phyloP scores from a whole-genome alignment of 2,797 vertebrate genomes.

The Sebastes vulpes region DNA sequence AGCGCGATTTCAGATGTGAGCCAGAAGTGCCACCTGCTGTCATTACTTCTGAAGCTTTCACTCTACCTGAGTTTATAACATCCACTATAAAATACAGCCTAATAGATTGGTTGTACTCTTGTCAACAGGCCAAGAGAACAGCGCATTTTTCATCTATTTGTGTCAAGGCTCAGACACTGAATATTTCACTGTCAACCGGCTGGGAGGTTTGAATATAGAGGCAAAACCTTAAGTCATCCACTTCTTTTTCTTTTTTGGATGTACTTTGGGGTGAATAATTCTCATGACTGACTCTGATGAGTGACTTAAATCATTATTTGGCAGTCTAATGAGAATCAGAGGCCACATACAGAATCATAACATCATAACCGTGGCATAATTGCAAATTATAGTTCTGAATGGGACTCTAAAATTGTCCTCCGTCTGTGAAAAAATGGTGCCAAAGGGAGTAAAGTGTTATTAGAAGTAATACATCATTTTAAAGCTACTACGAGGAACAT shows the following conservation, averaged over 20 bases:
- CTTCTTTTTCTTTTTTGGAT: slow-evolving; percentile 2
- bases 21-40: not conserved
- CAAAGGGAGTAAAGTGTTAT: slow-evolving; percentile 46
- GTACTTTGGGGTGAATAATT: slow-evolving; percentile 54
- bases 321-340: slow-evolving; percentile 40
- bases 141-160: slow-evolving; percentile 4
- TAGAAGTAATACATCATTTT: slow-evolving; percentile 29
- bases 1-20: slow-evolving; percentile 2
- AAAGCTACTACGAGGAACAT: not conserved
- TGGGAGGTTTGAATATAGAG: slow-evolving; percentile 21
- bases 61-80: slow-evolving; percentile 8
- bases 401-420: slow-evolving; percentile 54
- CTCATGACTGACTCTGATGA: slow-evolving; percentile 55
- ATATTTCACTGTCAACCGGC: slow-evolving; percentile 10
- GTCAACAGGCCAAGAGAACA: slow-evolving; percentile 3
- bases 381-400: slow-evolving; percentile 65
- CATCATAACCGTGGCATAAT: slow-evolving; percentile 65
- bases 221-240: slow-evolving; percentile 9
- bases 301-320: slow-evolving; percentile 68
- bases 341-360: slow-evolving; percentile 63
- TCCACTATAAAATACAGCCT: slow-evolving; percentile 16
- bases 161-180: slow-evolving; percentile 5
- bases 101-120: slow-evolving; percentile 14
- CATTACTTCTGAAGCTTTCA: slow-evolving; percentile 7
- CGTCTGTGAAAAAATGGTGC: slow-evolving; percentile 56